Conservation (phyloP, 1,140 invertebrate genomes). For the Ostrea denselamellosa region DNA sequence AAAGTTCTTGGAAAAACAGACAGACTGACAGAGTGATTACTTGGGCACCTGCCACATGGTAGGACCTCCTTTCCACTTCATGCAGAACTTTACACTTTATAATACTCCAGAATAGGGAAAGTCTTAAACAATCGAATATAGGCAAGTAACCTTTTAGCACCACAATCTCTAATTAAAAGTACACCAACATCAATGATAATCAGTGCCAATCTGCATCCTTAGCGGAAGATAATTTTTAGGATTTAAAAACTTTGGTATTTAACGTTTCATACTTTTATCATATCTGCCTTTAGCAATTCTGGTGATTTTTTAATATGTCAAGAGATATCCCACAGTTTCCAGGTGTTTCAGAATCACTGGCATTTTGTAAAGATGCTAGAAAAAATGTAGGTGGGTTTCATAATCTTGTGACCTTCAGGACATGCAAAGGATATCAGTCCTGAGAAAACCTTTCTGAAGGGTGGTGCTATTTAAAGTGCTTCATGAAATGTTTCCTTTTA, state of each 20-base stretch:
- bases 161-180: conserved; percentile 4
- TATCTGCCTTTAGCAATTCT: conserved; percentile 10
- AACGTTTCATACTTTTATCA: conserved; percentile 26
- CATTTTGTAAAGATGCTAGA: neutral
- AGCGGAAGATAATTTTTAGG: neutral
- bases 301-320: neutral
- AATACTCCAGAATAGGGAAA: neutral
- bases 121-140: neutral
- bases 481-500: neutral
- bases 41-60: no score
- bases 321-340: neutral
- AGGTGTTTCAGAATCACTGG: neutral
- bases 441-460: neutral
- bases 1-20: no score
- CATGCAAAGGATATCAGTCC: neutral
- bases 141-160: neutral
- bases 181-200: neutral
- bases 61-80: no score
- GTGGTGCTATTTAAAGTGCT: neutral
- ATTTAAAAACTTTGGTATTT: neutral
- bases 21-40: no score
- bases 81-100: neutral
- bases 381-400: neutral
- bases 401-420: conserved; percentile 4
- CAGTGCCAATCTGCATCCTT: conserved; percentile 9